A percentile compares a stretch with the other conserved stretches of the same genome.
phyloP scores from a whole-genome alignment of 2,113 vertebrate genomes.

The Alouatta palliata region DNA sequence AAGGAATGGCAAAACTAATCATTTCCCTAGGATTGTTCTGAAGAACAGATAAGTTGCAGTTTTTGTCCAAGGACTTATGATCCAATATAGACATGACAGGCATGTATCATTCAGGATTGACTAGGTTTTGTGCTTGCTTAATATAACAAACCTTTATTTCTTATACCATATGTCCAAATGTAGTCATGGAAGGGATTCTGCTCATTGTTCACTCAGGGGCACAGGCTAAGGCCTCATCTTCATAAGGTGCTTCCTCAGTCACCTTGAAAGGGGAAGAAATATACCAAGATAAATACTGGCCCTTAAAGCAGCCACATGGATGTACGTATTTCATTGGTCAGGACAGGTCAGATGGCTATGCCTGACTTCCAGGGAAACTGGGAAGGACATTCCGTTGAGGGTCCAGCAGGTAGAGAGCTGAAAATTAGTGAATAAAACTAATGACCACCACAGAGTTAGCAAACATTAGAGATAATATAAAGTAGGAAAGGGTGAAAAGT shows the following conservation, averaged over 20 bases:
- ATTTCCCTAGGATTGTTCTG: not conserved
- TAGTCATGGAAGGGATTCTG: not conserved
- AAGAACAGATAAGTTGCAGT: not conserved
- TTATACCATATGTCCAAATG: not conserved
- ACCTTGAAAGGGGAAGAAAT: not conserved
- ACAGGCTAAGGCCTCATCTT: not conserved
- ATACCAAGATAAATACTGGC: not conserved
- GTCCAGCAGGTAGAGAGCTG: not conserved
- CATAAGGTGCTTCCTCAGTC: not conserved
- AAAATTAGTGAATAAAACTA: not conserved
- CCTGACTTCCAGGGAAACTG: not conserved
- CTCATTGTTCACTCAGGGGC: not conserved
- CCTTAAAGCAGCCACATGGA: not conserved
- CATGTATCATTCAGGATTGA: not conserved
- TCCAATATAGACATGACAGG: not conserved
- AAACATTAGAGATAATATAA: not conserved
- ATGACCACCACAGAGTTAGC: not conserved
- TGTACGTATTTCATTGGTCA: not conserved
- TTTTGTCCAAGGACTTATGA: constrained; percentile 7
- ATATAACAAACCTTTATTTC: not conserved
- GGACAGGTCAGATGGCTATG: not conserved
- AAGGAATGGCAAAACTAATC: not conserved
- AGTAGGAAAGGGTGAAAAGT: not conserved
- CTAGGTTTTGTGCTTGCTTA: not conserved
- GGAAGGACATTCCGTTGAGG: not conserved